Conservation (phyloP, 2,113 vertebrate species). For the Indicator indicator region DNA sequence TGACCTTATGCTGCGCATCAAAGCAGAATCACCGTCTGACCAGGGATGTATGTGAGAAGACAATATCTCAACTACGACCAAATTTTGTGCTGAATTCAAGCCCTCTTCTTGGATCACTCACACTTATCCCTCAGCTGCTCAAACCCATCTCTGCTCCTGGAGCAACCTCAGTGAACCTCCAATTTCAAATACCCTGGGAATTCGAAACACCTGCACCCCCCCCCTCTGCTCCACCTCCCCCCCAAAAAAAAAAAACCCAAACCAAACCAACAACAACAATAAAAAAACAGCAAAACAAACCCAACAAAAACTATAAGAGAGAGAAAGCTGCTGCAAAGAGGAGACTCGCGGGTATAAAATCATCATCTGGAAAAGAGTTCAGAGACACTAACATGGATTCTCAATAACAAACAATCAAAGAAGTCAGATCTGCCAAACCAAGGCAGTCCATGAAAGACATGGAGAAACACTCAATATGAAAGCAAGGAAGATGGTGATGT, state of each 20-base stretch:
- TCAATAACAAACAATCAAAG: neutral
- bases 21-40: neutral
- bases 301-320: neutral
- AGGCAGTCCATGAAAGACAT: neutral
- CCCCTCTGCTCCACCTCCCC: no score
- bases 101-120: neutral
- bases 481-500: neutral
- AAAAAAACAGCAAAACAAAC: no score
- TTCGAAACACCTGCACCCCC: neutral
- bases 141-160: neutral
- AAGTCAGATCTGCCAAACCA: neutral
- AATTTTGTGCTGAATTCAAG: neutral
- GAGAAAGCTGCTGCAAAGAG: neutral
- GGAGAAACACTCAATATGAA: neutral
- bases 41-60: neutral
- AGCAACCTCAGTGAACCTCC: neutral
- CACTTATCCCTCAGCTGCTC: rapidly evolving
- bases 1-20: neutral
- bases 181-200: neutral
- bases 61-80: neutral
- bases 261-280: no score
- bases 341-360: neutral
- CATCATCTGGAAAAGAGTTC: neutral
- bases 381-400: neutral
- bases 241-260: no score